Evolutionary conservation across 2,113 vertebrate genomes (phyloP).

Genomic region (Todiramphus chloris): DNA sequence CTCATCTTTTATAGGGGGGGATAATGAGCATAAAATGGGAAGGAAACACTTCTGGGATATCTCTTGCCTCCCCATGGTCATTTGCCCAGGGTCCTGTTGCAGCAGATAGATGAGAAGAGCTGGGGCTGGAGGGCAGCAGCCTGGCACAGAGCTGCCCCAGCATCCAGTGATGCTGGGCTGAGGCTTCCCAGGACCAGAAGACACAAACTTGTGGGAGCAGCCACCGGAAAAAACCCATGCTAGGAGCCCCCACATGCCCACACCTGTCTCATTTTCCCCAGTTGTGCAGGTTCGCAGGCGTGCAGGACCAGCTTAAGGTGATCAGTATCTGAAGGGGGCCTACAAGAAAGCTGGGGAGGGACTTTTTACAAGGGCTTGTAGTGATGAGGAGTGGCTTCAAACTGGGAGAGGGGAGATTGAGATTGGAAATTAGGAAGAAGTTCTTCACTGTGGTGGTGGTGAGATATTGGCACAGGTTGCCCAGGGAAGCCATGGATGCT

Average conservation of each 20-base stretch:
- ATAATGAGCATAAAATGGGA: not conserved
- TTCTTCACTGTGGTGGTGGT: not conserved
- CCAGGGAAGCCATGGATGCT: not conserved
- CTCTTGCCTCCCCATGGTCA: not conserved
- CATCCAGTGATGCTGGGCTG: not conserved
- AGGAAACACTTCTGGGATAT: conserved; percentile 6
- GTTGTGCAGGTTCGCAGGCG: fast-evolving
- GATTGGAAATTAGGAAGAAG: not conserved
- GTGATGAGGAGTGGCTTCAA: not conserved
- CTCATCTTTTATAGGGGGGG: conserved; percentile 1
- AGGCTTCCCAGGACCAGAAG: not conserved
- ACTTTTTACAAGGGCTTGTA: not conserved
- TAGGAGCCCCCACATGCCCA: fast-evolving
- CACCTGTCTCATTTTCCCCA: not conserved
- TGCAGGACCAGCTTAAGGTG: too few species aligned
- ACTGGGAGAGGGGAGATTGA: not conserved
- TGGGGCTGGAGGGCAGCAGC: not conserved
- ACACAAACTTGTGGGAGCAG: not conserved
- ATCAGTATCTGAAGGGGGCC: not conserved
- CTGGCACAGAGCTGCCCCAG: not conserved
- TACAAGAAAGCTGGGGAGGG: not conserved
- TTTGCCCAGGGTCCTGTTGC: not conserved
- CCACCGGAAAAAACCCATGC: not conserved
- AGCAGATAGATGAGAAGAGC: not conserved
- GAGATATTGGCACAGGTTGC: not conserved